Evolutionary conservation across 2,888 invertebrate genomes (phyloP), one percentile per base, ranked within the genome.

Genomic region (Scrobipalpa costella): DNA sequence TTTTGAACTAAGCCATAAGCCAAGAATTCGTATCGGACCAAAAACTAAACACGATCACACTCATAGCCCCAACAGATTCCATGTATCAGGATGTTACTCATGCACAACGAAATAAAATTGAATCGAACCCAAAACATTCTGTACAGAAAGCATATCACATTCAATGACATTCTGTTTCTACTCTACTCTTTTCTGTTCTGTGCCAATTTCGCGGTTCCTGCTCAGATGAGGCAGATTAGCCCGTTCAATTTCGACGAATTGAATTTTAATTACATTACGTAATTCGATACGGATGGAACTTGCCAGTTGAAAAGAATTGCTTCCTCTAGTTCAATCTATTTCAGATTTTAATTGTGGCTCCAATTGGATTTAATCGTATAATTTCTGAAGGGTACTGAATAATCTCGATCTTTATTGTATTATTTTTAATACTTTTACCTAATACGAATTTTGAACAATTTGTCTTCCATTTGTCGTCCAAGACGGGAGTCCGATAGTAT

Each of bases 241-340:
- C 77, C 73, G 79, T 79, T 79, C 80, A 79, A 79, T 81, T 83
- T 76, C 77, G 83, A 82, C 75, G 78, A 81, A 86, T 84, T 79
- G 85, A 84, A 84, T 84, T 87, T 86, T 86, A 88, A 88, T 87
- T 86, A 81, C 80, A 80, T 81, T 80, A 84, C 82, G 82, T 85
- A 72, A 72, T 71, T 66, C 68, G 69, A 68, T 70, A 70, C 69
- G 62, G 19, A 59, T 8, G 40, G 57, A 38, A 57, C 36, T 52
- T 13, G 49, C 57, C 11, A 27, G 27, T 49, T 27, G 34, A 9
- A 55, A 55, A 55, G 55, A 55, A 55, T 55, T 55, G 34, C 55
- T 27, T 34, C 33, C 15, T 34, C 55, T 34, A 34, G 15, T 55
- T 27, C 34, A 55, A 55, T 55, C 34, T 55, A 17, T n/a, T 34